Evolutionary conservation across 2,113 vertebrate species (phyloP).

Genomic region (Labeo catla): DNA sequence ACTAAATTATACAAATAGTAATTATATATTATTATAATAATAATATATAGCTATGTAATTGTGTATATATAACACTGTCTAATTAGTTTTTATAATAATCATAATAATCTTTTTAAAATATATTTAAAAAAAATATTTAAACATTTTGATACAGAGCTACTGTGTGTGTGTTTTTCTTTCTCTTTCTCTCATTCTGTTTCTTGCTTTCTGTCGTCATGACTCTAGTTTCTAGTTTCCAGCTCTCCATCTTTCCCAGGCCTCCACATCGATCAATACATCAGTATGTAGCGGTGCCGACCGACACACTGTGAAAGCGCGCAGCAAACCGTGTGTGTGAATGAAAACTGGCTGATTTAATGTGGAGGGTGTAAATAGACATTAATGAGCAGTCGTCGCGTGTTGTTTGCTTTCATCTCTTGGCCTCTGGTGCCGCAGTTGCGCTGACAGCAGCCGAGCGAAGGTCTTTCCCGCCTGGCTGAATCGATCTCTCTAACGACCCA

Average conservation of each 20-base stretch:
- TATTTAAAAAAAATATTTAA: no score
- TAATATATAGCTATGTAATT: no score
- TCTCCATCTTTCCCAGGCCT: neutral
- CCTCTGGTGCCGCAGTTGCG: conserved; percentile 18
- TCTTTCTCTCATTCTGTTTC: neutral
- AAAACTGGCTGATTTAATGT: neutral
- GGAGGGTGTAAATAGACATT: conserved; percentile 20
- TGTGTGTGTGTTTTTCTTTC: neutral
- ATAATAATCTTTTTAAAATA: no score
- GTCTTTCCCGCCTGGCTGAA: conserved; percentile 53
- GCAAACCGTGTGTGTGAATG: conserved; percentile 1
- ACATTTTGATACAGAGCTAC: no score
- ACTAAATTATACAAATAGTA: no score
- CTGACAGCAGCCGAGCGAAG: conserved; percentile 26
- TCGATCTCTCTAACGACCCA: conserved; percentile 48
- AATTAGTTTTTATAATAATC: no score
- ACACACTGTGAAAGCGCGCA: conserved; percentile 40
- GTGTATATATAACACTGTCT: no score
- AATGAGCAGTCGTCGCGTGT: conserved; percentile 49
- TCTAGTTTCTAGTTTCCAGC: neutral
- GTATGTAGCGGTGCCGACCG: conserved; percentile 62
- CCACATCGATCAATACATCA: conserved; percentile 55
- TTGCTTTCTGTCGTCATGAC: neutral
- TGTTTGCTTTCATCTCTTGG: conserved; percentile 51
- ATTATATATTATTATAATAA: no score